Conservation (phyloP, 2,888 invertebrate species). For the Tanaodytes sp. region DNA sequence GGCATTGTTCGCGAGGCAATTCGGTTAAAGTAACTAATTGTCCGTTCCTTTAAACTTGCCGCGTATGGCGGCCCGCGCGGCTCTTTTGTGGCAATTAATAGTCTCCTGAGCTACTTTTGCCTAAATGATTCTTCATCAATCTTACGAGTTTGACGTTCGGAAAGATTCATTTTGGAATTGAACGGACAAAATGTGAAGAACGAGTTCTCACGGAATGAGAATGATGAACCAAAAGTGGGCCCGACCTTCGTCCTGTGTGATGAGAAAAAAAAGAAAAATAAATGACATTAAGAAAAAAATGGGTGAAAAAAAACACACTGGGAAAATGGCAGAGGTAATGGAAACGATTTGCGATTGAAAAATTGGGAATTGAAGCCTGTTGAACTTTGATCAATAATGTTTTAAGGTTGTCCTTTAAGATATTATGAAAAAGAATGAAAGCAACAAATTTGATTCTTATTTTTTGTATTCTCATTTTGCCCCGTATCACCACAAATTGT, state of each 20-base stretch:
- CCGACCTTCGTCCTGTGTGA: conserved; percentile 30
- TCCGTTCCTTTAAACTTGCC: conserved; percentile 69
- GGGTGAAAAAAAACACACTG: not conserved
- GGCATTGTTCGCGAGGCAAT: conserved; percentile 71
- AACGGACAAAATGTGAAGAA: conserved; percentile 47
- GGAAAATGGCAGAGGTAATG: too few species aligned
- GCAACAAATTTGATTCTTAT: too few species aligned
- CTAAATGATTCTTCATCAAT: conserved; percentile 73
- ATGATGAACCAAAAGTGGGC: conserved; percentile 43
- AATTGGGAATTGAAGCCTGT: too few species aligned
- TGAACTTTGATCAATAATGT: too few species aligned
- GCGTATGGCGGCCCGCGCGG: conserved; percentile 65
- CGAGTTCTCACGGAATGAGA: conserved; percentile 49
- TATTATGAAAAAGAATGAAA: too few species aligned
- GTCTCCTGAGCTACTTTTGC: conserved; percentile 67
- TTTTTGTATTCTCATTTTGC: too few species aligned
- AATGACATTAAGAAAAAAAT: conserved; percentile 18
- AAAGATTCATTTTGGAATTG: conserved; percentile 56
- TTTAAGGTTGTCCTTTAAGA: too few species aligned
- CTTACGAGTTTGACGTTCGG: conserved; percentile 65
- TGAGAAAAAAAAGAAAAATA: conserved; percentile 25
- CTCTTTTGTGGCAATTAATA: conserved; percentile 73
- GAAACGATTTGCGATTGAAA: too few species aligned
- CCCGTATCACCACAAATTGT: too few species aligned
- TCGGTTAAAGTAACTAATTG: conserved; percentile 73